phyloP scores from a whole-genome alignment of 1,140 invertebrate genomes.

The Drosophila bocki region DNA sequence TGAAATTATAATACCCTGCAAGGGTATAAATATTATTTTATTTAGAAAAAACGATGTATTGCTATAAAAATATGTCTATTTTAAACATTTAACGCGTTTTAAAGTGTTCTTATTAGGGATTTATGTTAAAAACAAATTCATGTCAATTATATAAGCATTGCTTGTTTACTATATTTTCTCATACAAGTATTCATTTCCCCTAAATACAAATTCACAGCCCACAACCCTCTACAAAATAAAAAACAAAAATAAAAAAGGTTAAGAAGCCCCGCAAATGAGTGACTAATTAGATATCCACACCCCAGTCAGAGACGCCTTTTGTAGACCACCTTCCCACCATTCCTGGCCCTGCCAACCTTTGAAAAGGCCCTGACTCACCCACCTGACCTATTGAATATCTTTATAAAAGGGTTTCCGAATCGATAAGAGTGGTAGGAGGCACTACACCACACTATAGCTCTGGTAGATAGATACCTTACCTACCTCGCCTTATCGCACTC shows the following conservation, averaged over 20 bases:
- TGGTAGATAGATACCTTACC: neutral
- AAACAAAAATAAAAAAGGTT: conserved; percentile 11
- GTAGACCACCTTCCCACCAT: conserved; percentile 12
- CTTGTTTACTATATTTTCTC: neutral
- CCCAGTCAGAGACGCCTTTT: conserved; percentile 1
- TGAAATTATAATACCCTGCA: too few species aligned
- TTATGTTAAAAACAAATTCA: too few species aligned
- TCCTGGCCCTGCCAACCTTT: conserved; percentile 1
- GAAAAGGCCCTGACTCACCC: conserved; percentile 43
- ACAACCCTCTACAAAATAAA: conserved; percentile 3
- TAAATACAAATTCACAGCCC: neutral
- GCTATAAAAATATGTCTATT: too few species aligned
- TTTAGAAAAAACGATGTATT: too few species aligned
- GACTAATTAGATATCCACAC: conserved; percentile 59
- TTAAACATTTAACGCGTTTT: too few species aligned
- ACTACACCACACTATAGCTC: neutral
- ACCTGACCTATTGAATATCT: conserved; percentile 44
- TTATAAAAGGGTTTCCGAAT: conserved; percentile 33
- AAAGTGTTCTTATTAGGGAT: too few species aligned
- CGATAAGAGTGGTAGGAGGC: conserved; percentile 8
- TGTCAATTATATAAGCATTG: neutral
- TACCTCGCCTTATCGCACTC: conserved; percentile 7
- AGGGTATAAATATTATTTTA: too few species aligned
- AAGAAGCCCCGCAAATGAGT: conserved; percentile 34
- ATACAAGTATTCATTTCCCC: neutral